Evolutionary conservation across 2,797 vertebrate genomes (phyloP).

Genomic region (Micromesistius poutassou): DNA sequence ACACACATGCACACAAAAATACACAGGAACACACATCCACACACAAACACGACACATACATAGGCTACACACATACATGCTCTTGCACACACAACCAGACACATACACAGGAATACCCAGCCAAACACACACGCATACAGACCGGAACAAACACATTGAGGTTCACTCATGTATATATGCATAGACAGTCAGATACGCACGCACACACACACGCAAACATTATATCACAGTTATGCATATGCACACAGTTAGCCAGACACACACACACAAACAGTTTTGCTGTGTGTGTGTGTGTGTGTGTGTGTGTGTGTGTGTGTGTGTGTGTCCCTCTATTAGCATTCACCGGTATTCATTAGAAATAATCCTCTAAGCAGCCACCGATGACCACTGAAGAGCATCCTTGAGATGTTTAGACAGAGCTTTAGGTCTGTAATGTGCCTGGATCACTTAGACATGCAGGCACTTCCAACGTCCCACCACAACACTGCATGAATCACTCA

Average conservation of each 20-base stretch:
- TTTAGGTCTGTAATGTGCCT: not conserved
- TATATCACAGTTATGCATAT: too few relatives aligned
- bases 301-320: not conserved
- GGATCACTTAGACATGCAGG: not conserved
- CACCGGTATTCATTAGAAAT: not conserved
- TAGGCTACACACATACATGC: not conserved
- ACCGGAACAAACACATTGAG: not conserved
- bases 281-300: not conserved
- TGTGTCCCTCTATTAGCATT: not conserved
- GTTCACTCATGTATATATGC: not conserved
- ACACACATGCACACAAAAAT: not conserved
- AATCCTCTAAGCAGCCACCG: constrained; percentile 1
- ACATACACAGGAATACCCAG: not conserved
- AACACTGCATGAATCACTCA: constrained; percentile 2
- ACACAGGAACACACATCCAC: not conserved
- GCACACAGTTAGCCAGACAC: too few relatives aligned
- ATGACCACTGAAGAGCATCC: not conserved
- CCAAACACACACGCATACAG: not conserved
- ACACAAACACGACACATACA: not conserved
- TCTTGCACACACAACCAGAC: not conserved
- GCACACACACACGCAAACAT: not conserved
- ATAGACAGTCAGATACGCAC: not conserved
- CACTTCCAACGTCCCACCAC: not conserved
- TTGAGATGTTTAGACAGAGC: not conserved
- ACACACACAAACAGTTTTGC: not conserved